phyloP scores from a whole-genome alignment of 1,140 invertebrate genomes.

The Frieseomelitta varia region DNA sequence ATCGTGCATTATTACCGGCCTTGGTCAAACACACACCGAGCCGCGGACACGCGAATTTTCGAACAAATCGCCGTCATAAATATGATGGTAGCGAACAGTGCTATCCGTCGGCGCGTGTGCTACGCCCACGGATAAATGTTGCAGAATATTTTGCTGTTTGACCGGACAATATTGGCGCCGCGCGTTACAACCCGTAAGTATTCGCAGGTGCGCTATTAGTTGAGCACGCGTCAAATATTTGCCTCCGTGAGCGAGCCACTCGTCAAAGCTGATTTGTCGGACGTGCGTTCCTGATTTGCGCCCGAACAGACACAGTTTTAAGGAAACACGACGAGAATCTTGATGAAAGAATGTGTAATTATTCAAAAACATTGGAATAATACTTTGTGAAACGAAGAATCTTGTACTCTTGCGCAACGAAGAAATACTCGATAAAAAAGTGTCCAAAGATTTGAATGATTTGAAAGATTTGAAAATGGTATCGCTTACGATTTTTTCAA shows the following conservation, averaged over 20 bases:
- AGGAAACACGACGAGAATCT: too few relatives aligned
- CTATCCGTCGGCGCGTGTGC: neutral
- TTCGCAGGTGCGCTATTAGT: neutral
- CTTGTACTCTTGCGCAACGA: too few relatives aligned
- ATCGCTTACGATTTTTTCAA: too few relatives aligned
- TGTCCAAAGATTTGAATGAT: too few relatives aligned
- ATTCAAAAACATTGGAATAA: too few relatives aligned
- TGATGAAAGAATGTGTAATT: too few relatives aligned
- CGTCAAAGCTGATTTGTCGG: neutral
- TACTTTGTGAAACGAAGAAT: too few relatives aligned
- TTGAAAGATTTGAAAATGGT: too few relatives aligned
- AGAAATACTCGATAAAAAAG: too few relatives aligned
- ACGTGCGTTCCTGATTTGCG: neutral
- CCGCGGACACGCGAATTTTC: neutral
- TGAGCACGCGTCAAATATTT: slow-evolving; percentile 24
- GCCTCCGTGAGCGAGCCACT: too few relatives aligned
- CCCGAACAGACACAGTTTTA: too few relatives aligned
- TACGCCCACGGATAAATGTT: slow-evolving; percentile 13
- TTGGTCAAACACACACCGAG: neutral
- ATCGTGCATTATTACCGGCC: slow-evolving; percentile 21
- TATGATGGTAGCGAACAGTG: neutral
- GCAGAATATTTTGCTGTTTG: slow-evolving; percentile 28
- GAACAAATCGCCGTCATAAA: neutral
- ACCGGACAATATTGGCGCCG: slow-evolving; percentile 6
- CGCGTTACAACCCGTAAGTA: slow-evolving; percentile 17